Percentiles rank a stretch among this genome's conserved stretches.
Conservation (phyloP, 2,113 vertebrate genomes). For the Panurus biarmicus region DNA sequence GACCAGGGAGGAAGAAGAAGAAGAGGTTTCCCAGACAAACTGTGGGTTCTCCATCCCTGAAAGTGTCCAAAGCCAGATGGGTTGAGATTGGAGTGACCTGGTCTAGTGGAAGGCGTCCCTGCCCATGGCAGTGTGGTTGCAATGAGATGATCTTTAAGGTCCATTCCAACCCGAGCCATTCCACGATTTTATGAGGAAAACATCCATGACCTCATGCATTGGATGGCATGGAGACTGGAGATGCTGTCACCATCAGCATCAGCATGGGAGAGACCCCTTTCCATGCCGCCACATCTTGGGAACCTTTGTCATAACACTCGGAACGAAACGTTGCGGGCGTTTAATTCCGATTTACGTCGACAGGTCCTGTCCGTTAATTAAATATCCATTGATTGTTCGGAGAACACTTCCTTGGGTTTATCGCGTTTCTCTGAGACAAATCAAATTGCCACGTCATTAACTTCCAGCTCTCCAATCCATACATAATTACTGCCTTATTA, state of each 20-base stretch:
- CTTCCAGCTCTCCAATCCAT: conserved; percentile 44
- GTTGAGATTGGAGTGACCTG: neutral
- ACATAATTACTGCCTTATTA: conserved; percentile 63
- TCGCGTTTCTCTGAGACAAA: conserved; percentile 23
- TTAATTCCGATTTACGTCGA: conserved; percentile 15
- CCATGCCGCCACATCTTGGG: rapidly evolving
- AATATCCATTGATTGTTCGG: conserved; percentile 61
- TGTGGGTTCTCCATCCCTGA: neutral
- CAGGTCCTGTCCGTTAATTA: conserved; percentile 52
- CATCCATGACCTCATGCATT: rapidly evolving
- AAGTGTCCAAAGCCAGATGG: neutral
- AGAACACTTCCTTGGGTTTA: conserved; percentile 54
- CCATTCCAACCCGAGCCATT: neutral
- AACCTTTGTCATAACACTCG: neutral
- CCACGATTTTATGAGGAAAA: neutral
- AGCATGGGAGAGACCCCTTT: rapidly evolving
- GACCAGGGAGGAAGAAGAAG: neutral
- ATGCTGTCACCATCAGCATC: neutral
- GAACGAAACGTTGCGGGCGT: neutral
- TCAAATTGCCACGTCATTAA: conserved; percentile 59
- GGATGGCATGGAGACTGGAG: neutral
- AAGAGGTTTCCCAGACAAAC: neutral
- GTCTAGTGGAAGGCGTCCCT: neutral
- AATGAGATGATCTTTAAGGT: rapidly evolving
- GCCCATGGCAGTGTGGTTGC: neutral